Evolutionary conservation across 2,888 invertebrate species (phyloP), one percentile per base, ranked within the genome.

Genomic region (Volucella zonaria): DNA sequence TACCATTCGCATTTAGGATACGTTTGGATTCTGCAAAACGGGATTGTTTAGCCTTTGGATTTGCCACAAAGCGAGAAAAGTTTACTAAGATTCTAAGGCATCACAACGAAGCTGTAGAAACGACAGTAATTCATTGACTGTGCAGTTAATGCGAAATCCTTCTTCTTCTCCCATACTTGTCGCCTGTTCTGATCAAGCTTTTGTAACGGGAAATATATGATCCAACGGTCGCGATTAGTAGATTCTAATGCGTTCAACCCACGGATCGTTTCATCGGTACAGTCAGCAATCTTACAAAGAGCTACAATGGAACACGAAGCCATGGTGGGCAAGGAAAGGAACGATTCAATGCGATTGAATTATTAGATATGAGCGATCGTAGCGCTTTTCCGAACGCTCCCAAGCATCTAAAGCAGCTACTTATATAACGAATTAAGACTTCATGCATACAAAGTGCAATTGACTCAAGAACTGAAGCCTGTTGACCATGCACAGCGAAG

Each of bases 1-100:
- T 66, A 51, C 2, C 15, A 66, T 52, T 66, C 43, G 40, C 64
- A 64, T 64, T 51, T 51, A 2, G 51, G 64, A 40, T 40, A 64
- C 11, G 18, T 18, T 18, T 18, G 18, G 1, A 18, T 18, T 18
- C 18, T 18, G 1, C 18, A 18, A 18, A 18, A 18, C 18, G 2
- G 18, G 18, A 18, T 18, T 18, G 2, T 18, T 1, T 18, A 18
- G 18, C 18, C 18, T 18, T 18, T 1, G 18, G 18, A 18, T 18
- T 18, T 18, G n/a, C 15, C 14, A 11, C 10, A 9, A 40, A 38
- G 38, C n/a, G 40, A 10, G 8, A 38, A 14, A n/a, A n/a, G n/a
- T n/a, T n/a, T n/a, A n/a, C n/a, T n/a, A 38, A 15, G 45, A 45
- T 15, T 14, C 31, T 11, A 8, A 38, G 9, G 47, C 47, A 14